A percentile compares a stretch with the other conserved stretches of the same genome.
Evolutionary conservation across 2,113 vertebrate genomes (phyloP).

Genomic region (Brachirus orientalis): DNA sequence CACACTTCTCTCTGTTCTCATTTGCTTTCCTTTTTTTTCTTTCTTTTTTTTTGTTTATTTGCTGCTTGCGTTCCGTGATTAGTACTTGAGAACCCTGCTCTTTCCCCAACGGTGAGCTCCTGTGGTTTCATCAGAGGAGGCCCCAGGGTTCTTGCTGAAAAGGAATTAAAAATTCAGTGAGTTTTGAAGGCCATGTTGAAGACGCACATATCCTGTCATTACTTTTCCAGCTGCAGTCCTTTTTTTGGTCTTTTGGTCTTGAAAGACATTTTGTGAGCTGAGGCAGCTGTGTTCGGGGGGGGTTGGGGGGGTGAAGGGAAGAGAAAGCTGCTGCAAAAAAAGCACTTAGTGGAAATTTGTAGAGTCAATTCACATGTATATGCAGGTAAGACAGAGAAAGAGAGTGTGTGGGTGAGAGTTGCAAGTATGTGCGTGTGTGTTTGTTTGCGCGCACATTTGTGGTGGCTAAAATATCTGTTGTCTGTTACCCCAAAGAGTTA

Average conservation of each 20-base stretch:
- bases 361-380: constrained; percentile 17
- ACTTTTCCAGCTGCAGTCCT: constrained; percentile 19
- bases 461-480: constrained; percentile 20
- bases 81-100: constrained; percentile 37
- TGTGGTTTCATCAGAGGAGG: constrained; percentile 48
- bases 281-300: constrained; percentile 50
- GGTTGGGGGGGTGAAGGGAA: constrained; percentile 50
- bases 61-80: constrained; percentile 56
- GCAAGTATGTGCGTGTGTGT: no score
- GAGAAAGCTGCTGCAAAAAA: constrained; percentile 47
- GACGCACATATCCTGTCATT: constrained; percentile 41
- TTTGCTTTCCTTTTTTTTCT: constrained; percentile 20
- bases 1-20: constrained; percentile 33
- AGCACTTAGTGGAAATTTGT: constrained; percentile 52
- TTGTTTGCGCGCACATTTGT: no score
- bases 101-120: constrained; percentile 35
- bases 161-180: constrained; percentile 60
- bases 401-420: constrained; percentile 1
- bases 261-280: constrained; percentile 46
- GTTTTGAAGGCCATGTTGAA: constrained; percentile 65
- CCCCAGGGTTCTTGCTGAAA: constrained; percentile 41
- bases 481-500: constrained; percentile 42
- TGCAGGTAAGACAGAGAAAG: constrained; percentile 11
- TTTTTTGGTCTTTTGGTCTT: constrained; percentile 20
- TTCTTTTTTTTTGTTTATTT: constrained; percentile 17